Evolutionary conservation across 2,113 vertebrate genomes (phyloP), one percentile per base, ranked within the genome.

Genomic region (Seriola quinqueradiata): DNA sequence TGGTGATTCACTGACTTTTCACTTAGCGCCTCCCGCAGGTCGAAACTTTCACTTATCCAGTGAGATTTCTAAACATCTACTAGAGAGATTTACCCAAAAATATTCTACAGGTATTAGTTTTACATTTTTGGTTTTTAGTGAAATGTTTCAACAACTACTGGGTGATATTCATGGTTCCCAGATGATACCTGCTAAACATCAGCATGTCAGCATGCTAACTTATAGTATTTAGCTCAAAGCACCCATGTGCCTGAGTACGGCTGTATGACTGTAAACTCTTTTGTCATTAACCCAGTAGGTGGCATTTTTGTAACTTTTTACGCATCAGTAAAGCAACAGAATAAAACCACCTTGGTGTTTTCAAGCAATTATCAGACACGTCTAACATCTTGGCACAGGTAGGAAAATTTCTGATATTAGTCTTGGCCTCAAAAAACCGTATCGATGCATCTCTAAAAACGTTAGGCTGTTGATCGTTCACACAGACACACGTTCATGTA

Each of bases 391-490:
- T 48, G 3, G 28, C 10, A 44, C 48, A 63, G 17, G 32, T 60
- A 23, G 11, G 11, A 59, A 25, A 40, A 59, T n/a, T n/a, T 44
- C 21, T 52, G 28, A 52, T 50, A 46, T 46, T 14, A 46, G n/a
- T 69, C 42, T 23, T 0, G 13, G 5, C 14, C 5, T 81, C 34
- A 38, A 67, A 79, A 81, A 34, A 12, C 17, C 2, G 9, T 13
- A 32, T 28, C 23, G 3, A n/a, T 73, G 57, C 28, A 61, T 67
- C n/a, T 63, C 7, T 13, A 9, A 25, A 38, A 8, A n/a, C n/a
- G 54, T 32, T 34, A 32, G 38, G 16, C 55, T 68, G 40, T 78
- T 67, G 4, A 69, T 81, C 46, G 68, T 75, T 34, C 16, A 23
- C 16, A 23, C 44, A 70, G 11, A 44, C 28, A 28, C 28, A 28